Evolutionary conservation across 2,797 vertebrate genomes (phyloP).

Genomic region (Scolopax bukidnonensis): DNA sequence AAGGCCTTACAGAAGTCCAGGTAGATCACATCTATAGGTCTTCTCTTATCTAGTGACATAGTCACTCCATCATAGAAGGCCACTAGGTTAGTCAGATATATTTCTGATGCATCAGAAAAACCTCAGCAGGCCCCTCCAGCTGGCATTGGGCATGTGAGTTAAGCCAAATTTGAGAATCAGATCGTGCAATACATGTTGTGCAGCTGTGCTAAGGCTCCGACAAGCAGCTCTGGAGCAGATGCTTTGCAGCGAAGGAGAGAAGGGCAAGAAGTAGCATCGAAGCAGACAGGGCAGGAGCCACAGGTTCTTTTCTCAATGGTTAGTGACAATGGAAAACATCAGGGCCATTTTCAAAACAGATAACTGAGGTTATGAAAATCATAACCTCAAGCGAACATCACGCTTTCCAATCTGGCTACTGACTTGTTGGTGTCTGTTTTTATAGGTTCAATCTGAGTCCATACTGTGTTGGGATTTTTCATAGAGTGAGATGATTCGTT

Average conservation of each 20-base stretch:
- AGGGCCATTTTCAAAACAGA: neutral
- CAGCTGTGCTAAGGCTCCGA: neutral
- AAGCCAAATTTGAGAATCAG: conserved; percentile 7
- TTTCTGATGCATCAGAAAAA: conserved; percentile 66
- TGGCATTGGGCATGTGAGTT: neutral
- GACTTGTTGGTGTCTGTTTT: neutral
- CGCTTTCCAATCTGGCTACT: neutral
- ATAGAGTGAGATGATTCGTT: neutral
- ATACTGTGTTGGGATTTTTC: neutral
- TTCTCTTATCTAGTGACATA: no score
- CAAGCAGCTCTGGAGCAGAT: neutral
- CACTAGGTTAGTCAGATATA: neutral
- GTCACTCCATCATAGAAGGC: no score
- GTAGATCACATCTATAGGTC: no score
- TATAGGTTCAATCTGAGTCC: neutral
- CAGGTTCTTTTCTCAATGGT: neutral
- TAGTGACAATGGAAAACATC: neutral
- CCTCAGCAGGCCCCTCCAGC: conserved; percentile 51
- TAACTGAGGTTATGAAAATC: neutral
- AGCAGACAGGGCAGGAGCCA: neutral
- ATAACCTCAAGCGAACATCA: neutral
- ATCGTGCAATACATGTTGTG: neutral
- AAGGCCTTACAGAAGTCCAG: no score
- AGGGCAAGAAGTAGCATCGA: neutral
- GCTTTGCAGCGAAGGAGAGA: neutral